Conservation (phyloP, 2,797 vertebrate species). For the Oophaga sylvatica region DNA sequence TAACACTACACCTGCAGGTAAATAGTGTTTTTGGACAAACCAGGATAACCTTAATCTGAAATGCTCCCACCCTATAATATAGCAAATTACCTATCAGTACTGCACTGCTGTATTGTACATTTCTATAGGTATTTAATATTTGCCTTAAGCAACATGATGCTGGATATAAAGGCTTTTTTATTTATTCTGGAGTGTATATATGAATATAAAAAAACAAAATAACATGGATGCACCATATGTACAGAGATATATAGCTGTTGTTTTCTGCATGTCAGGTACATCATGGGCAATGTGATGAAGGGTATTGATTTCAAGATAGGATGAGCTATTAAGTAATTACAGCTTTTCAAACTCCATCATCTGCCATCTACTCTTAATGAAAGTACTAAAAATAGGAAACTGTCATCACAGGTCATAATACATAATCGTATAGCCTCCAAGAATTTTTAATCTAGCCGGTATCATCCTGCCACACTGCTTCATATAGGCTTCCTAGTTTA, state of each 20-base stretch:
- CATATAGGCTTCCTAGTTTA: slow-evolving; percentile 66
- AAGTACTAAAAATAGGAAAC: slow-evolving; percentile 67
- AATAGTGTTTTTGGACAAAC: no score
- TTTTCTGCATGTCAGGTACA: slow-evolving; percentile 27
- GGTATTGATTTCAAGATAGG: slow-evolving; percentile 54
- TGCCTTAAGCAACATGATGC: no score
- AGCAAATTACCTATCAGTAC: no score
- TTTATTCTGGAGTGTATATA: background rate
- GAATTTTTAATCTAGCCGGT: slow-evolving; percentile 68
- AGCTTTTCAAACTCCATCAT: slow-evolving; percentile 60
- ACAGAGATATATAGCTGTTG: background rate
- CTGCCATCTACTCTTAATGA: slow-evolving; percentile 57
- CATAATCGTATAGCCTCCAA: slow-evolving; percentile 60
- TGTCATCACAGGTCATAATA: slow-evolving; percentile 63
- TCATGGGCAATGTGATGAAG: slow-evolving; percentile 43
- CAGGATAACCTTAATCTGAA: no score
- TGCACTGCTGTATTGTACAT: no score
- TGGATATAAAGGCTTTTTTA: no score
- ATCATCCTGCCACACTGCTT: slow-evolving; percentile 67
- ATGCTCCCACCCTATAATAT: no score
- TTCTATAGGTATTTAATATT: no score
- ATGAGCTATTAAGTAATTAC: slow-evolving; percentile 41
- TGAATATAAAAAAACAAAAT: background rate
- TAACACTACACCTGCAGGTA: no score
- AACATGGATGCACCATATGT: background rate